Percentiles rank a stretch among this genome's conserved stretches.
phyloP scores from a whole-genome alignment of 2,113 vertebrate species.

The Neolamprologus variostigma region DNA sequence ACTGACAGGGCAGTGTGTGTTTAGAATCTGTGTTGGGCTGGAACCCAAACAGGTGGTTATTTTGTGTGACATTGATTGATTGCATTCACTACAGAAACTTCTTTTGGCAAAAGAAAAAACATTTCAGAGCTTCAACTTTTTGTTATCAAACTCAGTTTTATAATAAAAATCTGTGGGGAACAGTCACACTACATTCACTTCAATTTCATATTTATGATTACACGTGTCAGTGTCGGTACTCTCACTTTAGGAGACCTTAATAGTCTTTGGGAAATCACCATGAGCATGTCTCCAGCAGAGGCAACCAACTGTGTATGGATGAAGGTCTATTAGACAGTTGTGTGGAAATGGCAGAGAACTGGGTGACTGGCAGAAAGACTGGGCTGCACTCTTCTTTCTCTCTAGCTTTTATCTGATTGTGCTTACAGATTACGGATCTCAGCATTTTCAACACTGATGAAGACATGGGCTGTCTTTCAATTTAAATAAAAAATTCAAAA shows the following conservation, averaged over 20 bases:
- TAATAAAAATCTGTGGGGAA: neutral
- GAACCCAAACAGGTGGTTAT: neutral
- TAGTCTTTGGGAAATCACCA: constrained; percentile 6
- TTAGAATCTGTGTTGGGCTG: neutral
- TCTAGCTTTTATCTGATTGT: constrained; percentile 11
- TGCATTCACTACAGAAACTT: neutral
- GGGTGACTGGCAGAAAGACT: neutral
- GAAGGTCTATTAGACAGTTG: constrained; percentile 12
- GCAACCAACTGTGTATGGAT: constrained; percentile 1
- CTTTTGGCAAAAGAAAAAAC: neutral
- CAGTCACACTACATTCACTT: neutral
- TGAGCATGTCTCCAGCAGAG: neutral
- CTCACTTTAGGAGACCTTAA: neutral
- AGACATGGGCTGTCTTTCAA: neutral
- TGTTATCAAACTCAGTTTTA: neutral
- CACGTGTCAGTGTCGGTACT: neutral
- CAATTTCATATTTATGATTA: neutral
- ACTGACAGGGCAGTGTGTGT: neutral
- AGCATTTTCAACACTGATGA: neutral
- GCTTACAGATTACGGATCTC: constrained; percentile 37
- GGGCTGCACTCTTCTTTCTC: neutral
- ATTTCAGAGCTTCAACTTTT: neutral
- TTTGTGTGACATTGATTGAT: constrained; percentile 4
- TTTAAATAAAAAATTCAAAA: neutral
- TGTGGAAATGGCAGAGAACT: neutral